phyloP scores from a whole-genome alignment of 2,113 vertebrate species.

The Rhegmatorhina hoffmannsi region DNA sequence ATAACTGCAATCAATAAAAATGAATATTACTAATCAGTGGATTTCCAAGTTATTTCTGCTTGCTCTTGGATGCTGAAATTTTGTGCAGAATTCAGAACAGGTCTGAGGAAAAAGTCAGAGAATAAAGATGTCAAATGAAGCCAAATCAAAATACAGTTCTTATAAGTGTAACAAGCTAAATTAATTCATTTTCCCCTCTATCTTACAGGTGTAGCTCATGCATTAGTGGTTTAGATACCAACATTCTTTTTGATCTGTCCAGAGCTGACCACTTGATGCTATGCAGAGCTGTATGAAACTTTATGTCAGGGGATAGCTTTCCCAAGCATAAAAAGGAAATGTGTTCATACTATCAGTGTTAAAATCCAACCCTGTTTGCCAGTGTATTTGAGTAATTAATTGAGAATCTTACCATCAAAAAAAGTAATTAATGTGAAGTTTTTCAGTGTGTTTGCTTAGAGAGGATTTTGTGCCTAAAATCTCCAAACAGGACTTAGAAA shows the following conservation, averaged over 20 bases:
- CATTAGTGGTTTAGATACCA: background rate
- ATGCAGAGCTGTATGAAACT: background rate
- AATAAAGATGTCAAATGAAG: background rate
- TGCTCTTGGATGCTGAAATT: background rate
- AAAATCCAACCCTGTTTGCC: background rate
- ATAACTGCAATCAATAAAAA: background rate
- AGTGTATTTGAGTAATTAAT: background rate
- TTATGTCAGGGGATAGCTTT: background rate
- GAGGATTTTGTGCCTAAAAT: background rate
- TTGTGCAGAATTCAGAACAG: background rate
- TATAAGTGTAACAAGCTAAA: background rate
- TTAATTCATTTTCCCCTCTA: background rate
- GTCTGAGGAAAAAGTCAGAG: background rate
- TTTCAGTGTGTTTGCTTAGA: background rate
- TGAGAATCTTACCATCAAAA: background rate
- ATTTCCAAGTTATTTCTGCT: background rate
- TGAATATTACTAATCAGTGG: background rate
- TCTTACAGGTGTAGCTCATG: background rate
- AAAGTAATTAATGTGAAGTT: slow-evolving; percentile 2
- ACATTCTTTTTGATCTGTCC: background rate
- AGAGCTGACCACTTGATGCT: background rate
- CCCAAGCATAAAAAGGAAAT: background rate
- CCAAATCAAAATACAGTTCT: background rate
- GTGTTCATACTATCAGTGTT: background rate
- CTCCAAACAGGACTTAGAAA: background rate